These are phyloP conservation scores for Caenorhabditis sp. DNA, from an alignment of 2,888 invertebrate genomes.

Conservation along the genomic window DNA sequence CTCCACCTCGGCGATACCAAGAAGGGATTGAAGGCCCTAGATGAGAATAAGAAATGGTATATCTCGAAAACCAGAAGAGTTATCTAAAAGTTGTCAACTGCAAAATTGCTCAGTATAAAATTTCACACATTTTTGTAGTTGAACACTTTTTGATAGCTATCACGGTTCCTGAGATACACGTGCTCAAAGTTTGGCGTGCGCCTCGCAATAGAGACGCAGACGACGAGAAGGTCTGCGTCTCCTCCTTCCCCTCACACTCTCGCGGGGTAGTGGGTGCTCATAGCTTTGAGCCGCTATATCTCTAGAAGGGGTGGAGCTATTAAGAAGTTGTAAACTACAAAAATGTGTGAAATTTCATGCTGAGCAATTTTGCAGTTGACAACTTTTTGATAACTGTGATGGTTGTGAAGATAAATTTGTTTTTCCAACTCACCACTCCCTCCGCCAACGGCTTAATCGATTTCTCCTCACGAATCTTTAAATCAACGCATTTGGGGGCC, in stretches of 20 bases:
- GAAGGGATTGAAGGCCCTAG: constrained; percentile 51
- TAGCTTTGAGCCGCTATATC: background rate
- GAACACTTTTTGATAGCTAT: background rate
- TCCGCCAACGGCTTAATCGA: constrained; percentile 54
- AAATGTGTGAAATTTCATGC: background rate
- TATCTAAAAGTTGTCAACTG: background rate
- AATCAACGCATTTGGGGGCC: background rate
- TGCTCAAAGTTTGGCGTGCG: background rate
- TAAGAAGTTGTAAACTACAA: background rate
- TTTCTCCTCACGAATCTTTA: constrained; percentile 41
- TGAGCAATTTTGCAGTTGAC: background rate
- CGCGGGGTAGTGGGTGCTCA: background rate
- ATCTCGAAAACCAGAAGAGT: background rate
- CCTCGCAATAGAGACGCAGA: background rate
- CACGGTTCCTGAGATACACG: background rate
- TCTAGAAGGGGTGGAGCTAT: background rate
- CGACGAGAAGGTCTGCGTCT: background rate
- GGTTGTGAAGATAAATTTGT: background rate
- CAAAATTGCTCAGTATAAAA: background rate
- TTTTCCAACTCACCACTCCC: constrained; percentile 55
- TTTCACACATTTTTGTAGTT: constrained; percentile 1
- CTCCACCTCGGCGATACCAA: too few relatives aligned
- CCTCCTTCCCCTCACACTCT: background rate
- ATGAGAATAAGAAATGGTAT: too few relatives aligned
- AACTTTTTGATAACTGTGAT: background rate